Conservation (phyloP, 2,888 invertebrate species). For the Dysmachus trigonus region DNA sequence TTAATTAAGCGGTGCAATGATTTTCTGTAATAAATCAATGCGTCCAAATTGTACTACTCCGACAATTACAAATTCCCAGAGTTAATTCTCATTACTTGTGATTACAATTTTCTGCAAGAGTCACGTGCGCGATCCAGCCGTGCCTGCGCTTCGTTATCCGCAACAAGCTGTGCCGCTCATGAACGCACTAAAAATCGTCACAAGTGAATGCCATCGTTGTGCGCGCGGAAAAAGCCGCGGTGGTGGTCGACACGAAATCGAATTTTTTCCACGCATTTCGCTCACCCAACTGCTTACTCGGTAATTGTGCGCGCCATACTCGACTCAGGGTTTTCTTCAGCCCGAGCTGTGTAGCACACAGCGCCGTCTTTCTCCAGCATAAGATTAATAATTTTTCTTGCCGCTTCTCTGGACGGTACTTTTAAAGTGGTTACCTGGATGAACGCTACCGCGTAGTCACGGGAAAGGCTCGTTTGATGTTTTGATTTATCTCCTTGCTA, state of each 20-base stretch:
- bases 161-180: background rate
- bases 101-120: background rate
- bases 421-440: constrained; percentile 4
- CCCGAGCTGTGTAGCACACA: background rate
- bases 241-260: background rate
- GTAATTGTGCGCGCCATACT: background rate
- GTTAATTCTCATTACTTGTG: background rate
- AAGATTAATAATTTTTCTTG: constrained; percentile 30
- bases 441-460: background rate
- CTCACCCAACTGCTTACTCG: background rate
- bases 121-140: background rate
- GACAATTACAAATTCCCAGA: background rate
- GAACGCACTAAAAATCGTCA: background rate
- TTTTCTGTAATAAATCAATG: background rate
- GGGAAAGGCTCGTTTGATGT: constrained; percentile 17
- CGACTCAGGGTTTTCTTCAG: background rate
- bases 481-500: constrained; percentile 22
- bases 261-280: background rate
- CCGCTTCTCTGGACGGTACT: background rate
- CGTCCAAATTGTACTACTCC: background rate
- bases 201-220: background rate
- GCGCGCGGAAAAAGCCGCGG: background rate
- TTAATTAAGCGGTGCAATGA: background rate
- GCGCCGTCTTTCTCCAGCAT: background rate
- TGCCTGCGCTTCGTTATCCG: background rate